Evolutionary conservation across 2,113 vertebrate species (phyloP).

Genomic region (Pseudopipra pipra): DNA sequence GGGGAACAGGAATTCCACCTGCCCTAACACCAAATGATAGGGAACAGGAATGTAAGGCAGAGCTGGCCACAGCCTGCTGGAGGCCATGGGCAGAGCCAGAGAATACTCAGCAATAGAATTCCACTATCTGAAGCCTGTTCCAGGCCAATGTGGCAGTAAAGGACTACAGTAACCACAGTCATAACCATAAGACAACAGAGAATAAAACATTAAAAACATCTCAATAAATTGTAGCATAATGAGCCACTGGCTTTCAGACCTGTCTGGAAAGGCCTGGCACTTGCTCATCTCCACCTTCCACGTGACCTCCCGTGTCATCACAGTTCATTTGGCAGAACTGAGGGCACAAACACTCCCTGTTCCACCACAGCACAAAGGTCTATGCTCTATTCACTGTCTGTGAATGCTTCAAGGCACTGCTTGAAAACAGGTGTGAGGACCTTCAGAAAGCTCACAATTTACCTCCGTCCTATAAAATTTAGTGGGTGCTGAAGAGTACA

Average conservation of each 20-base stretch:
- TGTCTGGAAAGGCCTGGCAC: background rate
- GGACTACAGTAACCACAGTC: background rate
- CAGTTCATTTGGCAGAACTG: background rate
- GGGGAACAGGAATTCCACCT: background rate
- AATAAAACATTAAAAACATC: background rate
- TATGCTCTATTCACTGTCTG: accelerated
- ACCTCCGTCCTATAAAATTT: background rate
- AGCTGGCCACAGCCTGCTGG: background rate
- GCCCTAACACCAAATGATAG: background rate
- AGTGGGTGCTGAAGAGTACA: background rate
- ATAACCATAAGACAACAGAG: background rate
- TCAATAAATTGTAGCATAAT: background rate
- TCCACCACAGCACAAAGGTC: background rate
- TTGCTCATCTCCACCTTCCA: accelerated
- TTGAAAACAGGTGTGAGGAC: background rate
- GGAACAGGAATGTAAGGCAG: background rate
- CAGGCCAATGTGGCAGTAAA: background rate
- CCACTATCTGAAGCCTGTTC: background rate
- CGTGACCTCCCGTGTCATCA: background rate
- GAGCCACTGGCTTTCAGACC: background rate
- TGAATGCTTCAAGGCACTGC: background rate
- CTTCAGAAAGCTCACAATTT: background rate
- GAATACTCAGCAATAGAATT: background rate
- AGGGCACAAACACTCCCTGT: background rate
- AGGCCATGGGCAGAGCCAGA: background rate